Conservation (phyloP, 2,113 vertebrate species). For the Nerophis ophidion region DNA sequence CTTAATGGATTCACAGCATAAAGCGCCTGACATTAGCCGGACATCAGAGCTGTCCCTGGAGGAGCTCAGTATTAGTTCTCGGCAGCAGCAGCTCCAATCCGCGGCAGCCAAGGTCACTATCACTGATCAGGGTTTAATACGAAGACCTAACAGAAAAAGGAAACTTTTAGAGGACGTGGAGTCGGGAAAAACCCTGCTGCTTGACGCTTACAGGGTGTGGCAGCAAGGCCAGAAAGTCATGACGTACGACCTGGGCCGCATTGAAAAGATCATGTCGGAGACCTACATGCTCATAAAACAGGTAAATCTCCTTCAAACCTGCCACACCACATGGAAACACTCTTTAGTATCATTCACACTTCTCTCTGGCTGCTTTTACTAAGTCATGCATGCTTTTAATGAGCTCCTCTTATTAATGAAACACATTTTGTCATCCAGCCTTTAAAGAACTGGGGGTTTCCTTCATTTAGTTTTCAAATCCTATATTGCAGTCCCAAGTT, state of each 20-base stretch:
- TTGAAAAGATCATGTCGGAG: slow-evolving; percentile 98
- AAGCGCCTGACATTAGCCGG: slow-evolving; percentile 68
- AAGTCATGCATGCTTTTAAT: slow-evolving; percentile 34
- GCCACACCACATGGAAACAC: neutral
- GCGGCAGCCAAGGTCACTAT: slow-evolving; percentile 33
- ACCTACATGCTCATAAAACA: slow-evolving; percentile 98
- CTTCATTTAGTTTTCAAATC: slow-evolving; percentile 28
- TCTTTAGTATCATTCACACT: neutral
- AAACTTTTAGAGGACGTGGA: slow-evolving; percentile 82
- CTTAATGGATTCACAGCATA: slow-evolving; percentile 62
- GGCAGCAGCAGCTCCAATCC: slow-evolving; percentile 62
- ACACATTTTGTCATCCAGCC: neutral
- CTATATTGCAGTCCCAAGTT: no score
- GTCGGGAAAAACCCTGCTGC: slow-evolving; percentile 85
- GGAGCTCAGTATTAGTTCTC: slow-evolving; percentile 90
- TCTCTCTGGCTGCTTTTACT: slow-evolving; percentile 21
- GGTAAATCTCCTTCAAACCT: slow-evolving; percentile 59
- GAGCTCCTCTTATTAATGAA: slow-evolving; percentile 16
- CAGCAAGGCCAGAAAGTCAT: slow-evolving; percentile 96
- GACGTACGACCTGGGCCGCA: slow-evolving; percentile 87
- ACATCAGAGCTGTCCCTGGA: slow-evolving; percentile 88
- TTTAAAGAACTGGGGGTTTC: slow-evolving; percentile 39
- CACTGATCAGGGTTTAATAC: slow-evolving; percentile 49
- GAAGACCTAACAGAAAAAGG: slow-evolving; percentile 80
- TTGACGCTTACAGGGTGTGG: slow-evolving; percentile 95